A percentile compares a stretch with the other conserved stretches of the same genome.
Conservation (phyloP, 2,888 invertebrate species). For the Torymus tubicola region DNA sequence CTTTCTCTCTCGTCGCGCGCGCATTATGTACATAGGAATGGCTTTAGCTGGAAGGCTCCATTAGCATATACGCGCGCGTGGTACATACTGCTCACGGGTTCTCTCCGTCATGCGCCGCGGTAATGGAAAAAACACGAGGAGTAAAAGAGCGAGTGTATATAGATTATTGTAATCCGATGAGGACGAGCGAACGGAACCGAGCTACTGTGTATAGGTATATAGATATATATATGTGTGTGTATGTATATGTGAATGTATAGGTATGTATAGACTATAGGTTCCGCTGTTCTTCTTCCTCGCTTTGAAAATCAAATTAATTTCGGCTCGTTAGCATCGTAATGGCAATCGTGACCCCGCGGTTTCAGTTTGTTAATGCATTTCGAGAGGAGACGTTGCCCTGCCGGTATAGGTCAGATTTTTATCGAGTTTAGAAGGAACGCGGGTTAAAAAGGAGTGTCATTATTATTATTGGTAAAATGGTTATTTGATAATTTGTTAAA, state of each 20-base stretch:
- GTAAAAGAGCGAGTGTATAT: background rate
- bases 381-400: too few species aligned
- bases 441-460: too few species aligned
- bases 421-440: too few species aligned
- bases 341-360: too few species aligned
- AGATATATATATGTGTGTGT: too few species aligned
- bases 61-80: constrained; percentile 33
- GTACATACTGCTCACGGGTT: constrained; percentile 26
- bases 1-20: background rate
- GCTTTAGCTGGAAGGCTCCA: constrained; percentile 29
- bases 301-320: constrained; percentile 13
- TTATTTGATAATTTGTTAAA: too few species aligned
- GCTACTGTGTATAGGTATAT: too few species aligned
- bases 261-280: background rate
- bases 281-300: background rate
- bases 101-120: too few species aligned
- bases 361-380: too few species aligned
- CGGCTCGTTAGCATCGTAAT: background rate
- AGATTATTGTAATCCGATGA: constrained; percentile 45
- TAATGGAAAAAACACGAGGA: background rate
- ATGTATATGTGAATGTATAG: too few species aligned
- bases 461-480: too few species aligned
- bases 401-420: too few species aligned
- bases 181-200: background rate
- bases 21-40: constrained; percentile 33